Evolutionary conservation across 1,140 invertebrate genomes (phyloP), one percentile per base, ranked within the genome.

Genomic region (Streblospio benedicti): DNA sequence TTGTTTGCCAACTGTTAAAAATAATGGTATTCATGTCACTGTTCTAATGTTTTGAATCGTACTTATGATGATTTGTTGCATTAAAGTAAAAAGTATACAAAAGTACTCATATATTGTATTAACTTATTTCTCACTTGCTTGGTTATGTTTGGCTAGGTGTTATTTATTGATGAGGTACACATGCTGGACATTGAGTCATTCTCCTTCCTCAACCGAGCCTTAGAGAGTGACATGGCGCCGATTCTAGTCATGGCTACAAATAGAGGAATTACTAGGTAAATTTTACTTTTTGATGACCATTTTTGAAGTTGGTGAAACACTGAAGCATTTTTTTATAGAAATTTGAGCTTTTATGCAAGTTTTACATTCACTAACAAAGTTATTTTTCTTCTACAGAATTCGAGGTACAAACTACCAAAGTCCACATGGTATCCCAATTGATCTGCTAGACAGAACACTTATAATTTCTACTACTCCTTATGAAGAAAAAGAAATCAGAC

Each of bases 131-230:
- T n/a, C n/a, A n/a, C n/a, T n/a, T n/a, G n/a, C n/a, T n/a, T n/a
- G n/a, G n/a, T n/a, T n/a, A n/a, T n/a, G n/a, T n/a, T n/a, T n/a
- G n/a, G n/a, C n/a, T 59, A 76, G 76, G 76, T 83, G 5, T 67
- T 83, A 47, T 81, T 82, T 65, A 78, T 83, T 62, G 81, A 82
- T 66, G 81, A 90, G 83, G 92, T 93, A 0, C 96, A 99, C 71
- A 98, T 99, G 94, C 78, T 99, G 61, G 96, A 99, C 70, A 93
- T 99, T 51, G 95, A 99, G 75, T 98, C 95, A 74, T 99, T 99
- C 79, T 97, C 94, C 0, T 99, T 92, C 35, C 77, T 98, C 0
- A 99, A 99, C 80, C 84, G 95, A 47, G 94, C 94, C 0, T 76
- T 99, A 25, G 96, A 99, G 73, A 90, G 89, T 65, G 95, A 98